Percentiles rank a stretch among this genome's conserved stretches.
These are phyloP conservation scores for Electrona antarctica DNA, from an alignment of 2,113 vertebrate genomes.

Conservation along the genomic window DNA sequence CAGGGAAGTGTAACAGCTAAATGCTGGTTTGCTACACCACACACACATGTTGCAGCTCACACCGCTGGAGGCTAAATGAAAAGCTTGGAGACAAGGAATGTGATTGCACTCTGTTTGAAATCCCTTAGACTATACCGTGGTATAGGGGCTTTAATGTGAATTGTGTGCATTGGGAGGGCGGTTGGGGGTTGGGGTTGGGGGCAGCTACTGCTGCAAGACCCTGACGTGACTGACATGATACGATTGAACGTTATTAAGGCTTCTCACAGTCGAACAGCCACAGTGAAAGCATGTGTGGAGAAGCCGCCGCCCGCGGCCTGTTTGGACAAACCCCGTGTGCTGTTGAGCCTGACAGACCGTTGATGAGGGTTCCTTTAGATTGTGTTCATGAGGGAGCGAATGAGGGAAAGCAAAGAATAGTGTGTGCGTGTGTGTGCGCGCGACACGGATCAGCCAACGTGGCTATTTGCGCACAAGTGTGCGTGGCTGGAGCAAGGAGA, in stretches of 20 bases:
- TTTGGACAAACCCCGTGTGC: constrained; percentile 56
- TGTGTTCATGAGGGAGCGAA: constrained; percentile 5
- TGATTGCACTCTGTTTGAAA: constrained; percentile 36
- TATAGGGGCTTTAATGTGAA: constrained; percentile 17
- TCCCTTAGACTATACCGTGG: constrained; percentile 31
- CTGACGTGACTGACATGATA: constrained; percentile 40
- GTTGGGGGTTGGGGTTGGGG: neutral
- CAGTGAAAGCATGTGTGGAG: constrained; percentile 32
- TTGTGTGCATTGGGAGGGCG: constrained; percentile 21
- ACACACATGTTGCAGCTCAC: constrained; percentile 3
- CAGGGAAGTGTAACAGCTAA: constrained; percentile 46
- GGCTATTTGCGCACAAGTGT: neutral
- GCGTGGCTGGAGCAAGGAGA: constrained; percentile 54
- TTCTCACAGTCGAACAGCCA: constrained; percentile 43
- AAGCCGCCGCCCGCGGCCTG: constrained; percentile 44
- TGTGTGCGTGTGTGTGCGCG: neutral
- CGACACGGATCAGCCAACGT: neutral
- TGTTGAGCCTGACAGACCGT: constrained; percentile 53
- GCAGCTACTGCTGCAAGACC: constrained; percentile 26
- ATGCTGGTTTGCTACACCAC: constrained; percentile 52
- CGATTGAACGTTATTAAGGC: constrained; percentile 47
- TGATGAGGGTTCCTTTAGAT: constrained; percentile 54
- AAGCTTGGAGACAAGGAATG: constrained; percentile 45
- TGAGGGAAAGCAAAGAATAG: neutral
- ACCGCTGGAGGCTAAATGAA: constrained; percentile 49